Conservation (phyloP, 2,113 vertebrate genomes). For the Actenoides lindsayi region DNA sequence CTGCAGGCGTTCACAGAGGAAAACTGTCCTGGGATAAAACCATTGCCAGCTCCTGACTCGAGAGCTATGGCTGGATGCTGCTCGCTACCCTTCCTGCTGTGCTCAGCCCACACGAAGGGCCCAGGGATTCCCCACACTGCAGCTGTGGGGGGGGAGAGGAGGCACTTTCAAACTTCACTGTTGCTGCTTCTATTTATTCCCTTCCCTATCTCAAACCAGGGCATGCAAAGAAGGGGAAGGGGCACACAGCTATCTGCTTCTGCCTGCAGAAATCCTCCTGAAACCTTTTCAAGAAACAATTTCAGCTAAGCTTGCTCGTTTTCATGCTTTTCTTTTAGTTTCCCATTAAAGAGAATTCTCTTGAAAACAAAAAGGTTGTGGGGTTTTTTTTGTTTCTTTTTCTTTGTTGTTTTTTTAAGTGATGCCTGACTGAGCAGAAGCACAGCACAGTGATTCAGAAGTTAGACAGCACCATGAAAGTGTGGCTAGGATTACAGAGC, state of each 20-base stretch:
- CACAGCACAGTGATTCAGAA: accelerated
- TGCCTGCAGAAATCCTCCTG: neutral
- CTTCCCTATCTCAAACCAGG: neutral
- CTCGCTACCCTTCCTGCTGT: neutral
- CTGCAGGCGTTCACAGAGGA: neutral
- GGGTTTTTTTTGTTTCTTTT: too few relatives aligned
- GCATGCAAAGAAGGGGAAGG: neutral
- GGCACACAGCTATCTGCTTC: neutral
- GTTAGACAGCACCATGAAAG: neutral
- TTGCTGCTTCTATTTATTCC: neutral
- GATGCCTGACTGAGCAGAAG: neutral
- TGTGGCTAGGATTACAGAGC: neutral
- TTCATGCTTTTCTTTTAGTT: neutral
- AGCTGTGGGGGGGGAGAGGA: accelerated
- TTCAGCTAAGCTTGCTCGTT: neutral
- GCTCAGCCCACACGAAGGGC: neutral
- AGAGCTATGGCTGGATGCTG: accelerated
- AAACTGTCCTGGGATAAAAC: neutral
- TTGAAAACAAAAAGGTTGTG: neutral
- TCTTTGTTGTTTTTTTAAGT: neutral
- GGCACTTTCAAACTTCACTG: neutral
- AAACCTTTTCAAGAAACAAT: neutral
- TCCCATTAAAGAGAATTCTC: neutral
- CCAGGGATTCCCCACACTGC: neutral
- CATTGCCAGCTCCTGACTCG: neutral